Evolutionary conservation across 35 echinoderm and acorn worm genomes (phyloP), one percentile per base, ranked within the genome.

Genomic region (Ophioderma brevispina): DNA sequence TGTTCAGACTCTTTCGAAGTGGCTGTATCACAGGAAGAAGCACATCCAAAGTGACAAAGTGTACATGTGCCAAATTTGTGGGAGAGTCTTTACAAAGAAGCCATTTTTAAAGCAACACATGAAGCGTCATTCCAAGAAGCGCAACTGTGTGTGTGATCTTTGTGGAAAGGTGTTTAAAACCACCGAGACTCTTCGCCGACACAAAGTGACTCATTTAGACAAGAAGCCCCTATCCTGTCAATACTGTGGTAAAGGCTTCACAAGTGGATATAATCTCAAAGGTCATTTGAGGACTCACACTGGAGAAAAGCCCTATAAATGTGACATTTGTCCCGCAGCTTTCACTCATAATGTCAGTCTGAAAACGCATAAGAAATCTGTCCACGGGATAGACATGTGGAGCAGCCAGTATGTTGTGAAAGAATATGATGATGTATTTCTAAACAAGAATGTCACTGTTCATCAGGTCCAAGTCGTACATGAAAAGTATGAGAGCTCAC

Each of bases 311-410:
- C 94, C 94, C 0, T 96, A 90, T 38, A 38, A 76, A 10, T 96
- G 94, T 82, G 90, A 96, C 38, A 79, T 89, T 14, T 96, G 94
- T 84, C 70, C 64, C 37, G 55, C 80, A 49, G 81, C 91, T 0
- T 96, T 93, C 64, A 90, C 82, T 31, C 91, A 96, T 76, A 96
- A 96, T 11, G 87, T 96, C 84, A 96, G 91, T 40, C 79, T 96
- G 10, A 96, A 96, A 23, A 93, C 81, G 23, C 94, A 96, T 49
- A 56, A 89, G 77, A 96, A 93, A 83, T 86, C 81, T 33, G 59
- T 46, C 1, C 94, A 96, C 46, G 91, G 91, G 0, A 93, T 96
- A 33, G 94, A n/a, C n/a, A n/a, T n/a, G n/a, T n/a, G n/a, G n/a
- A n/a, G n/a, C n/a, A n/a, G n/a, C n/a, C n/a, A n/a, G n/a, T n/a